phyloP scores from a whole-genome alignment of 2,113 vertebrate genomes.

The Ciconia boyciana region DNA sequence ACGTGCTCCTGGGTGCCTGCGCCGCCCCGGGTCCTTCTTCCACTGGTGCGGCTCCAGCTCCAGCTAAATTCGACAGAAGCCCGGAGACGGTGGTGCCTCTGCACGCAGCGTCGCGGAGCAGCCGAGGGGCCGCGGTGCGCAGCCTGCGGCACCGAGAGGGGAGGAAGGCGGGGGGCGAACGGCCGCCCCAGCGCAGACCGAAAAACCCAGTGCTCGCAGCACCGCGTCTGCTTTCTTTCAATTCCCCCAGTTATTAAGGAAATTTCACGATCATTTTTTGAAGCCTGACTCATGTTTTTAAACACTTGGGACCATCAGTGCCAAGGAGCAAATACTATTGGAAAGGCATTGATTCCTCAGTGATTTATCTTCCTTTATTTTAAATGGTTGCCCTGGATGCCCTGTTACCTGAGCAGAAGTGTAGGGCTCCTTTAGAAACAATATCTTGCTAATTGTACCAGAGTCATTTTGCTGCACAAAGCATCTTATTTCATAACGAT shows the following conservation, averaged over 20 bases:
- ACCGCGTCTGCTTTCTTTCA: background rate
- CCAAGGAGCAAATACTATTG: background rate
- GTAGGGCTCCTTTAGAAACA: background rate
- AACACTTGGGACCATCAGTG: background rate
- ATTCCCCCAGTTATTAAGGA: background rate
- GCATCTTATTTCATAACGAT: background rate
- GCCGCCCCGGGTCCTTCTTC: background rate
- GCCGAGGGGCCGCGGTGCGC: background rate
- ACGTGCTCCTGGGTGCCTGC: background rate
- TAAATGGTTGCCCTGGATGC: background rate
- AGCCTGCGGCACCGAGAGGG: no score
- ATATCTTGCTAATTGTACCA: background rate
- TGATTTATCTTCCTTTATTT: background rate
- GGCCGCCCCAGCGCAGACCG: rapidly evolving
- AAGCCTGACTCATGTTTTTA: background rate
- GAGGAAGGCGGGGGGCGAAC: no score
- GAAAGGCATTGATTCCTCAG: background rate
- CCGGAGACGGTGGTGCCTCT: rapidly evolving
- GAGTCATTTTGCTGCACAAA: background rate
- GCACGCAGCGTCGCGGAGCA: no score
- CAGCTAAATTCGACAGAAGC: background rate
- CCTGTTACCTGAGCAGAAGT: background rate
- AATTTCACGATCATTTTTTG: background rate
- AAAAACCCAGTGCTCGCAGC: background rate
- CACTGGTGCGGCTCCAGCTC: no score